A percentile compares a stretch with the other conserved stretches of the same genome.
Evolutionary conservation across 1,140 invertebrate species (phyloP).

Genomic region (Pseudomyrmex dendroicus): DNA sequence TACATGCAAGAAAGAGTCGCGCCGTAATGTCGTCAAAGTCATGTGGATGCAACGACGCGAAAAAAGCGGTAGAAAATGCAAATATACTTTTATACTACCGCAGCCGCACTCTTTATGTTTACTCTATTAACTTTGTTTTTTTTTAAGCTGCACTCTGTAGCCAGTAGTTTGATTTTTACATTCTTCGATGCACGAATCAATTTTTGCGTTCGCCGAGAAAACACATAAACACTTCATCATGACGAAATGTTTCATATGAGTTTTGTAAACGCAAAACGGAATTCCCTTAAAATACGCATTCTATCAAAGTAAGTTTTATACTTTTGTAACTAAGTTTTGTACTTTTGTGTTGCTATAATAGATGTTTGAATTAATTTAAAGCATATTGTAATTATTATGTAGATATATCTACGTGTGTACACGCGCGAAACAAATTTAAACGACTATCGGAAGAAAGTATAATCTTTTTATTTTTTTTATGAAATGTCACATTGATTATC

Average conservation of each 20-base stretch:
- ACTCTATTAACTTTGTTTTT: constrained; percentile 25
- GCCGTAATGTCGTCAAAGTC: not conserved
- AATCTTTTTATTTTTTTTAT: constrained; percentile 18
- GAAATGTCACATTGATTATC: constrained; percentile 1
- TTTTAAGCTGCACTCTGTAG: constrained; percentile 7
- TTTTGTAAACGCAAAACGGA: not conserved
- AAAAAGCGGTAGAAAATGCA: constrained; percentile 34
- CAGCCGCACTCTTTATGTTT: constrained; percentile 18
- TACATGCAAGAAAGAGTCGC: not conserved
- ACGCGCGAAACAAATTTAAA: not conserved
- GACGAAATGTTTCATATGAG: not conserved
- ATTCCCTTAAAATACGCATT: not conserved
- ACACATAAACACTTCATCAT: not conserved
- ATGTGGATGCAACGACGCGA: constrained; percentile 6
- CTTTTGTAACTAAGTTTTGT: not conserved
- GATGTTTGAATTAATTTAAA: not conserved
- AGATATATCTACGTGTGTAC: not conserved
- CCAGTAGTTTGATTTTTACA: constrained; percentile 44
- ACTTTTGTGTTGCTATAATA: not conserved
- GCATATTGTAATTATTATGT: not conserved
- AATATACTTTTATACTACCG: constrained; percentile 20
- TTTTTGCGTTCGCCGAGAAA: constrained; percentile 18
- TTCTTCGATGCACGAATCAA: not conserved
- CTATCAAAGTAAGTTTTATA: not conserved
- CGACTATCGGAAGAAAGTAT: not conserved